These are phyloP conservation scores for Corydoras sp. DNA, from an alignment of 2,113 vertebrate species.

Conservation along the genomic window DNA sequence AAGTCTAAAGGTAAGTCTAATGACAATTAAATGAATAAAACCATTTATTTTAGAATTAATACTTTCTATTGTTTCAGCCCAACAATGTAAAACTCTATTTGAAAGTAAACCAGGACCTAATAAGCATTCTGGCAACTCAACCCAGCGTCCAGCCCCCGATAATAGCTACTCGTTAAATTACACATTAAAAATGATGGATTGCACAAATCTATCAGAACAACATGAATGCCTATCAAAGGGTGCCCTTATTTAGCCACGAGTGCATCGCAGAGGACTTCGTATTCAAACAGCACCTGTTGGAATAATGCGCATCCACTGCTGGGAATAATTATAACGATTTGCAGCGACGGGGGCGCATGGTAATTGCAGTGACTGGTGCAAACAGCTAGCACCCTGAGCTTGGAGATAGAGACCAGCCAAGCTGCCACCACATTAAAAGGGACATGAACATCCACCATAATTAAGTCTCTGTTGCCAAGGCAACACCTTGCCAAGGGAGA, in stretches of 20 bases:
- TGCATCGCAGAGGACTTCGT: slow-evolving; percentile 52
- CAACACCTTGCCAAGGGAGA: slow-evolving; percentile 49
- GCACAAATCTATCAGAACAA: slow-evolving; percentile 15
- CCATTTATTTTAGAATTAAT: too few relatives aligned
- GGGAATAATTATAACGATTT: slow-evolving; percentile 74
- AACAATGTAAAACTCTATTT: not conserved
- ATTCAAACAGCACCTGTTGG: slow-evolving; percentile 73
- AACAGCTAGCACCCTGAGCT: slow-evolving; percentile 31
- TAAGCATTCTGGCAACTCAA: not conserved
- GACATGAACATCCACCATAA: slow-evolving; percentile 50
- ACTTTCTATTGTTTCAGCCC: too few relatives aligned
- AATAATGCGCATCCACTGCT: slow-evolving; percentile 59
- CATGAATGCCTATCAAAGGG: slow-evolving; percentile 4
- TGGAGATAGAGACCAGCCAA: slow-evolving; percentile 22
- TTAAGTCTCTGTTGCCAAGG: slow-evolving; percentile 64
- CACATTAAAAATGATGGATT: not conserved
- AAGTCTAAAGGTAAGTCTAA: too few relatives aligned
- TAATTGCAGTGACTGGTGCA: slow-evolving; percentile 67
- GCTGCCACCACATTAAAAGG: slow-evolving; percentile 43
- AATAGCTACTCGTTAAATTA: not conserved
- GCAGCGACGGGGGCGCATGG: slow-evolving; percentile 51
- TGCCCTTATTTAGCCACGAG: slow-evolving; percentile 11
- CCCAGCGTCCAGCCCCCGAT: not conserved
- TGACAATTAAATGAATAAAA: too few relatives aligned
- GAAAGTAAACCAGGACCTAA: not conserved